Evolutionary conservation across 2,888 invertebrate genomes (phyloP), one percentile per base, ranked within the genome.

Genomic region (Drosophila meridionalis): DNA sequence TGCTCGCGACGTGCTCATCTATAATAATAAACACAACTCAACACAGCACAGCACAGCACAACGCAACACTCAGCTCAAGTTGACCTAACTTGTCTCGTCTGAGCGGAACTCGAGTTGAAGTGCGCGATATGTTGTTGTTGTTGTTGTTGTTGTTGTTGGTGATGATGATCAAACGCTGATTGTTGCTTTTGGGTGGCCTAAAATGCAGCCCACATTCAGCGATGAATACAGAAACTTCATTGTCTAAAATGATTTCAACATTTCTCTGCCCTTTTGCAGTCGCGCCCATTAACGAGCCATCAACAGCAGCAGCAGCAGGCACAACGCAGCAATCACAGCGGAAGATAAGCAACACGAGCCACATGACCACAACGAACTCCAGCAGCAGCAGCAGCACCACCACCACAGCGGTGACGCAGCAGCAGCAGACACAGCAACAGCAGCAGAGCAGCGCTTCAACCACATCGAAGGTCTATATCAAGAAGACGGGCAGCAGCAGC

Each of bases 201-300:
- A 72, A 73, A 30, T 26, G 36, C 61, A 63, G 73, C 76, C 71
- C 69, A 73, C 78, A 73, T 69, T 52, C 55, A 59, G 52, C 52
- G 50, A 55, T 60, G 60, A 66, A 71, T 53, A 67, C 65, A 47
- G 58, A 42, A 59, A 53, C 58, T 69, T 69, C 75, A 73, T 63
- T 73, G 59, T 50, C 65, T 69, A 73, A 74, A 50, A 68, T 64
- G 50, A 52, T 69, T 71, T 67, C 28, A 68, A 72, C 59, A 67
- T 52, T 32, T 57, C 53, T 59, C 68, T 78, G 71, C 61, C 50
- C 72, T 73, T 73, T 88, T 83, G 62, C 90, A 92, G 91, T 92
- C 87, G 90, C 92, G 56, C 92, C 91, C 60, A 83, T 92, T 63
- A 90, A 90, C 82, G 91, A 92, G 68, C 73, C 69, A 75, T 65